A percentile compares a stretch with the other conserved stretches of the same genome.
Conservation (phyloP, 1,140 invertebrate genomes). For the Zaprionus davidi region DNA sequence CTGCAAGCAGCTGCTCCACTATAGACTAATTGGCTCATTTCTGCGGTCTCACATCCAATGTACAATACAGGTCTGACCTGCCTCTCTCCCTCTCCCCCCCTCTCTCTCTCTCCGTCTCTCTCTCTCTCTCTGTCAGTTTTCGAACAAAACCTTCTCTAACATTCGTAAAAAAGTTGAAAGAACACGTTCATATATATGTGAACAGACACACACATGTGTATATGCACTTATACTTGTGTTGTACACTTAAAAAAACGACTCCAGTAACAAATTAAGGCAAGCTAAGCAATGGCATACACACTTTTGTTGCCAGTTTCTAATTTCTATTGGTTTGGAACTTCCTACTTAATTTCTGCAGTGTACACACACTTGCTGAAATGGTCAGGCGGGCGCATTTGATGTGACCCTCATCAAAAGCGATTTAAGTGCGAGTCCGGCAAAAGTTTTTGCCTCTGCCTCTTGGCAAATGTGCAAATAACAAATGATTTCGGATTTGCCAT, state of each 20-base stretch:
- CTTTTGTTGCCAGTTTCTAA: too few species aligned
- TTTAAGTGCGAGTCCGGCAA: constrained; percentile 64
- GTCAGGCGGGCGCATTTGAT: constrained; percentile 52
- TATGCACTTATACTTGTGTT: neutral
- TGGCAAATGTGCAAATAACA: constrained; percentile 81
- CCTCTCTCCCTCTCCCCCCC: neutral
- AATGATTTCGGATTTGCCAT: constrained; percentile 78
- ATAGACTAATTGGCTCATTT: constrained; percentile 68
- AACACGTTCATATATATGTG: neutral
- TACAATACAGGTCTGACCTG: constrained; percentile 3
- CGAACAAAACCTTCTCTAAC: neutral
- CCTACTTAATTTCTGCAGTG: neutral
- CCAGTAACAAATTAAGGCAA: neutral
- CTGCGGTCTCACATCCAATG: constrained; percentile 12
- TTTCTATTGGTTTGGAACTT: neutral
- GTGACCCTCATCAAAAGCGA: constrained; percentile 76
- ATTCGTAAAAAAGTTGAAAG: constrained; percentile 2
- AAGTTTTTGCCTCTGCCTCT: constrained; percentile 64
- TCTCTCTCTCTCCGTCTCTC: neutral
- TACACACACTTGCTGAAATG: constrained; percentile 22
- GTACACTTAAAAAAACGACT: neutral
- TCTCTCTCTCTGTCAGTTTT: neutral
- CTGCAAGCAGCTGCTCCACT: constrained; percentile 38
- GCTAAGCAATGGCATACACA: neutral
- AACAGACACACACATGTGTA: neutral